phyloP scores from a whole-genome alignment of 2,888 invertebrate species.

The Malachius bipustulatus region DNA sequence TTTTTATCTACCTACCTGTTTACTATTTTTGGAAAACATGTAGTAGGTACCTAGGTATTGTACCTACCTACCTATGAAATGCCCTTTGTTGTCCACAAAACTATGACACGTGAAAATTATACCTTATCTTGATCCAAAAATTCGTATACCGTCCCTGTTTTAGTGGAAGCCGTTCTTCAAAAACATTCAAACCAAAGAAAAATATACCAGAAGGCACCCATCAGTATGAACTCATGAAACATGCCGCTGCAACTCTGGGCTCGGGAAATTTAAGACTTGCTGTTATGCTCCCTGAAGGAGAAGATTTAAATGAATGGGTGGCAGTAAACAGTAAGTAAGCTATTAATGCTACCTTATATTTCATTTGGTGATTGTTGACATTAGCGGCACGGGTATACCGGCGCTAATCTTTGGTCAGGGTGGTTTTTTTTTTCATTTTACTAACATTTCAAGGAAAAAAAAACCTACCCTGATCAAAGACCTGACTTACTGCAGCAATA shows the following conservation, averaged over 20 bases:
- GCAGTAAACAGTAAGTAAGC: constrained; percentile 92
- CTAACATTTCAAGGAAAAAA: too few relatives aligned
- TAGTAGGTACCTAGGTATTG: constrained; percentile 9
- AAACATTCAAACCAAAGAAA: constrained; percentile 98
- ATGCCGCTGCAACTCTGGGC: constrained; percentile 95
- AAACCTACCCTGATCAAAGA: too few relatives aligned
- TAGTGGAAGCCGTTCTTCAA: constrained; percentile 82
- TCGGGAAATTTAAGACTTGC: constrained; percentile 94
- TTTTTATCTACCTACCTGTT: too few relatives aligned
- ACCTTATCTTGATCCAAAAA: constrained; percentile 9
- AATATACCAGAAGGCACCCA: constrained; percentile 98
- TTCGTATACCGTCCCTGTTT: constrained; percentile 16
- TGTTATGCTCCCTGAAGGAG: constrained; percentile 94
- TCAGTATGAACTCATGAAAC: constrained; percentile 98
- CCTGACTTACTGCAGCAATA: too few relatives aligned
- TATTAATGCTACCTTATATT: too few relatives aligned
- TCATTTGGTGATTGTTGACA: too few relatives aligned
- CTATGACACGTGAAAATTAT: too few relatives aligned
- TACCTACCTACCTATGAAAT: too few relatives aligned
- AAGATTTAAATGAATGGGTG: constrained; percentile 99
- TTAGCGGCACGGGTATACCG: too few relatives aligned
- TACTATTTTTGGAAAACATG: constrained; percentile 11
- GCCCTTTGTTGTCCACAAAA: constrained; percentile 5
- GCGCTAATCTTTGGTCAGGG: too few relatives aligned
- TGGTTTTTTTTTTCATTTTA: too few relatives aligned